A percentile compares a stretch with the other conserved stretches of the same genome.
Conservation (phyloP, 2,113 vertebrate species). For the Narcine bancroftii region DNA sequence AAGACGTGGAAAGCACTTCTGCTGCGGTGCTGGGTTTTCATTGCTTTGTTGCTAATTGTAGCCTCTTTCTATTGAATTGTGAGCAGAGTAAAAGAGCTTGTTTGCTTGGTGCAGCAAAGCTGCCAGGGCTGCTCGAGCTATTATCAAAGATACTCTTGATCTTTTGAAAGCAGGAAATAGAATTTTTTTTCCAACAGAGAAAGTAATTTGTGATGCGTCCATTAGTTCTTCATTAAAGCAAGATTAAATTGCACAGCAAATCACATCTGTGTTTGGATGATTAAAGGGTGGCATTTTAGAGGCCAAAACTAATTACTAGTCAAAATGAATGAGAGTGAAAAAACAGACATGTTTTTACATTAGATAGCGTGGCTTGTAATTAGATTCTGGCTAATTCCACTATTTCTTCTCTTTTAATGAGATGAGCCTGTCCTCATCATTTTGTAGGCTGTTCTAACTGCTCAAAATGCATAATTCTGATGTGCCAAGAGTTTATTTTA, state of each 20-base stretch:
- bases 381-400: conserved; percentile 99
- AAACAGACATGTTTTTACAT: conserved; percentile 99
- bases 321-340: conserved; percentile 98
- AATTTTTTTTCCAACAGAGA: conserved; percentile 81
- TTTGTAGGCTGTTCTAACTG: conserved; percentile 78
- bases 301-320: conserved; percentile 99
- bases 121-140: conserved; percentile 89
- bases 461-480: conserved; percentile 98
- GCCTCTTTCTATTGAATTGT: conserved; percentile 97
- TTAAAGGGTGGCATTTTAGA: conserved; percentile 99
- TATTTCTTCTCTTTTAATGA: conserved; percentile 99
- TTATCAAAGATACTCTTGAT: conserved; percentile 99
- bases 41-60: conserved; percentile 90
- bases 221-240: conserved; percentile 99
- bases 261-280: conserved; percentile 99
- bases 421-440: conserved; percentile 93
- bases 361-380: conserved; percentile 99
- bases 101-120: conserved; percentile 88
- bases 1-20: conserved; percentile 82
- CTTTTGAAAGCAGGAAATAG: conserved; percentile 99
- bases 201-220: conserved; percentile 99
- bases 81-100: conserved; percentile 97
- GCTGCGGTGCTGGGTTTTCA: conserved; percentile 77
- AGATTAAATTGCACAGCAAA: conserved; percentile 99
- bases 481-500: conserved; percentile 96